phyloP scores from a whole-genome alignment of 2,888 invertebrate species.

The Eupsilia transversa region DNA sequence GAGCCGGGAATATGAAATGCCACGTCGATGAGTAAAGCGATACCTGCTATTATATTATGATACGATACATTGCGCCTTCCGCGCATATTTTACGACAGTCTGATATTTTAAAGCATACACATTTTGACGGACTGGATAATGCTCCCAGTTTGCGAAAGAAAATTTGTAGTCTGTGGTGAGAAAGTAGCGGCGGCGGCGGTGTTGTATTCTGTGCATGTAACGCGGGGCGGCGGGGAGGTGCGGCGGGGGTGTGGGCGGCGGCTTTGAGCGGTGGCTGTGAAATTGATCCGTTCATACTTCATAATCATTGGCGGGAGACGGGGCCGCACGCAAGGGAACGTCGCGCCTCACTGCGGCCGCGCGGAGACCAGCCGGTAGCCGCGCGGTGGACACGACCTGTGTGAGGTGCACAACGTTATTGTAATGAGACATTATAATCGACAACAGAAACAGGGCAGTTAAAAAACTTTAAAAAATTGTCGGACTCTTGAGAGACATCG shows the following conservation, averaged over 20 bases:
- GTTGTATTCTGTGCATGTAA: slow-evolving; percentile 58
- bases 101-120: slow-evolving; percentile 21
- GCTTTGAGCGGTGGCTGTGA: slow-evolving; percentile 78
- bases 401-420: not conserved
- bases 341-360: slow-evolving; percentile 52
- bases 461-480: slow-evolving; percentile 18
- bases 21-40: slow-evolving; percentile 66
- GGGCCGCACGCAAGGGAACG: slow-evolving; percentile 61
- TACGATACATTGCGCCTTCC: slow-evolving; percentile 59
- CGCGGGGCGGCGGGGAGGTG: slow-evolving; percentile 48
- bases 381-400: not conserved
- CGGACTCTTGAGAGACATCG: slow-evolving; percentile 52
- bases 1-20: slow-evolving; percentile 63
- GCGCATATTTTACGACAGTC: slow-evolving; percentile 63
- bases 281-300: slow-evolving; percentile 85
- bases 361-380: slow-evolving; percentile 1
- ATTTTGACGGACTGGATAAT: slow-evolving; percentile 27
- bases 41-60: slow-evolving; percentile 65
- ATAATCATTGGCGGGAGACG: slow-evolving; percentile 80
- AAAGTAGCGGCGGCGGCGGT: slow-evolving; percentile 45
- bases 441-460: slow-evolving; percentile 10
- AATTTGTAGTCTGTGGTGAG: slow-evolving; percentile 64
- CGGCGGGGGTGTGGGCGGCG: slow-evolving; percentile 65
- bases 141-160: slow-evolving; percentile 26
- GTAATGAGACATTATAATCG: slow-evolving; percentile 23